Evolutionary conservation across 2,888 invertebrate species (phyloP), one percentile per base, ranked within the genome.

Genomic region (Ennomos fuscantarius): DNA sequence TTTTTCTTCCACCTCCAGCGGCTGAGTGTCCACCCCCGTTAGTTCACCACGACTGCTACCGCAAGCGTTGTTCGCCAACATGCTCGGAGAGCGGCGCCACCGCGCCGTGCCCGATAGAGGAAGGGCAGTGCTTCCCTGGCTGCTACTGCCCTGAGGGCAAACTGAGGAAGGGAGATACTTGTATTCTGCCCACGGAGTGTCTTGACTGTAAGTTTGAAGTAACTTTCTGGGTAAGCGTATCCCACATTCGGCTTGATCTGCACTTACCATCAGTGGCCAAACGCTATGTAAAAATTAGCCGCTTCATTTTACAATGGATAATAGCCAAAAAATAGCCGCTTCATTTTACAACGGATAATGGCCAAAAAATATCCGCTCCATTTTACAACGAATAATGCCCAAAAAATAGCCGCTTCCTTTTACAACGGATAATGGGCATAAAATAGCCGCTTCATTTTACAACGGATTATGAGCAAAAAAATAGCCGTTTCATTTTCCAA

Each of bases 111-210:
- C 96, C 96, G 66, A 79, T 89, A 13, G 87, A 94, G 62, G 93
- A 94, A 11, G 94, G 95, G 35, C 93, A 93, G 42, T 97, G 97
- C 83, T 95, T 95, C 87, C 94, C 96, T 0, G 97, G 97, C 51
- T 97, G 97, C 82, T 97, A 96, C 86, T 97, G 97, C 69, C 96
- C 97, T 0, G 94, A 95, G 42, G 97, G 97, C 39, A 86, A 69
- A 60, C 80, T 89, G 56, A 91, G 95, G 12, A 93, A 94, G 73
- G 95, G 94, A 8, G 94, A 95, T 53, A 86, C 87, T 9, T 97
- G 97, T 74, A 93, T 97, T 8, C 89, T 93, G 54, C 94, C 96
- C 0, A 89, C 93, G 0, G 95, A 95, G 56, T 97, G 97, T 74
- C 93, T 95, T 51, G 96, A 97, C 78, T 97, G 97, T 92, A 83